phyloP scores from a whole-genome alignment of 1,140 invertebrate genomes.

The Papilio dardanus region DNA sequence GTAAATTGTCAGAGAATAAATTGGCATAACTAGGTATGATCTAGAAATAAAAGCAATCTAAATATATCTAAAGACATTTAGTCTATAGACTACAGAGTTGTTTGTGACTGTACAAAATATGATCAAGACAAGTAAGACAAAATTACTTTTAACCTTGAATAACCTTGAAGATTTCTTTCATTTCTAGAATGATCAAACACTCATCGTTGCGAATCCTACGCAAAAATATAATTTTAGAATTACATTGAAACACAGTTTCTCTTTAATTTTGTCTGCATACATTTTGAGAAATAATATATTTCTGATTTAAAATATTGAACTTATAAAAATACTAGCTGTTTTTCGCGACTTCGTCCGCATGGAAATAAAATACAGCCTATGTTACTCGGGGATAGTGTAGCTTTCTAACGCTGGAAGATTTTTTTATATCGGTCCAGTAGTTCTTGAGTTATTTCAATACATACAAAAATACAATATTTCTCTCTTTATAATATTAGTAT shows the following conservation, averaged over 20 bases:
- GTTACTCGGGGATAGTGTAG: too few relatives aligned
- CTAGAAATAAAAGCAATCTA: too few relatives aligned
- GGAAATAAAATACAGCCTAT: too few relatives aligned
- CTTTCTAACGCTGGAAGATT: too few relatives aligned
- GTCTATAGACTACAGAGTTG: not conserved
- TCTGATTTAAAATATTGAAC: not conserved
- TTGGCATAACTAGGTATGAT: too few relatives aligned
- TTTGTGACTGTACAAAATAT: not conserved
- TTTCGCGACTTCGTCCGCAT: too few relatives aligned
- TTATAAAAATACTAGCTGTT: conserved; percentile 10
- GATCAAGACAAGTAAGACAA: not conserved
- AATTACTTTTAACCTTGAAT: conserved; percentile 12
- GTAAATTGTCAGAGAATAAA: too few relatives aligned
- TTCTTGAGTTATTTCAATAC: too few relatives aligned
- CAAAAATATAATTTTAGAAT: not conserved
- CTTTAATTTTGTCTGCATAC: not conserved
- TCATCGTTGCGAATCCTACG: not conserved
- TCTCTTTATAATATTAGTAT: too few relatives aligned
- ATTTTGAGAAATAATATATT: not conserved
- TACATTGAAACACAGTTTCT: not conserved
- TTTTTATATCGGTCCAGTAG: too few relatives aligned
- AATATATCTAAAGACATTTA: too few relatives aligned
- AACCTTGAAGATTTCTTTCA: not conserved
- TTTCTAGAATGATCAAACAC: conserved; percentile 11
- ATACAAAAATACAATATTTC: too few relatives aligned